Base-by-base conservation (phyloP, 2,113 vertebrate genomes). In the Amblyopsis rosae region DNA sequence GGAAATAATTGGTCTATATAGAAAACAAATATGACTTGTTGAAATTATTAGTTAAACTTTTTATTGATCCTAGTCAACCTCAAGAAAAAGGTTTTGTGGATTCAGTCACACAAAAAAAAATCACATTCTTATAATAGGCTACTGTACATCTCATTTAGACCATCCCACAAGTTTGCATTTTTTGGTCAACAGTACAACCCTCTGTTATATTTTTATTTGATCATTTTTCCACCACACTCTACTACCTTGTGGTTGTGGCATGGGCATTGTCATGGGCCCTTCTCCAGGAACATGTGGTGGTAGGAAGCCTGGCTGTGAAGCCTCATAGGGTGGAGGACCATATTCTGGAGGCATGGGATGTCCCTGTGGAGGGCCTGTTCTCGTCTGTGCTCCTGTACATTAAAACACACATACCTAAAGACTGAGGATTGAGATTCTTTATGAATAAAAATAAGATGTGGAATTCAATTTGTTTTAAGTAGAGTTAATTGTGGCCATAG, bases 311-410 rank as follows among this genome's bases (percentile, higher is more conserved):
- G 94, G 94, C 60, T 95, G 88, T 0, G 93, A 88, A 0, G 91
- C 94, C 72, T 99, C 96, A 0, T 99, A 99, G 0, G 97, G 96
- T 9, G 97, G 97, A 5, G 97, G 97, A 0, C 95, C 96, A 0
- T 96, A 94, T 33, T 98, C 96, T 46, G 95, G 92, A 59, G 95
- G 95, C 26, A 96, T 15, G 0, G 94, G 92, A 62, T 92, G 91
- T 69, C 94, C 93, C 12, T 93, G 92, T 1, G 91, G 91, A 41
- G 95, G 96, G 62, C 82, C 92, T 65, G 91, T 89, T 0, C 90
- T 91, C 0, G 94, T 82, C 8, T 91, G 75, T 13, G 85, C 85
- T 0, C 82, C 72, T 76, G 88, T 90, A 94, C 73, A 26, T 72
- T 53, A 84, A 67, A 15, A 71, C 17, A 60, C 11, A 75, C 0